Evolutionary conservation across 2,797 vertebrate species (phyloP).

Genomic region (Parauchenoglanis punctatus): DNA sequence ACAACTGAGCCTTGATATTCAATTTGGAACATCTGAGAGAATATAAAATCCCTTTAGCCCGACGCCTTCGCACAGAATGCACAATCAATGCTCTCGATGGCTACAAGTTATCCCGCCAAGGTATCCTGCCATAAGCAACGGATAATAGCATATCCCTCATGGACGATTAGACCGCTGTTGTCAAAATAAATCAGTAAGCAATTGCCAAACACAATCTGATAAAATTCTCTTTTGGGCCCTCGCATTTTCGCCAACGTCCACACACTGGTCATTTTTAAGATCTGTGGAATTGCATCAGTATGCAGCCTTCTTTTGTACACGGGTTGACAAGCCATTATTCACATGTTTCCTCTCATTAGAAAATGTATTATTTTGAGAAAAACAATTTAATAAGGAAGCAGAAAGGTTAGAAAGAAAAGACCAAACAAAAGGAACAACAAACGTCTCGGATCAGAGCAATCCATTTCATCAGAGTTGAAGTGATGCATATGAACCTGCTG

Average conservation of each 20-base stretch:
- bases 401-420: background rate
- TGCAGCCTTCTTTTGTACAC: background rate
- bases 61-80: conserved; percentile 40
- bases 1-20: conserved; percentile 51
- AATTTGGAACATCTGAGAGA: conserved; percentile 49
- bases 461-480: background rate
- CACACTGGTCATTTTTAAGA: background rate
- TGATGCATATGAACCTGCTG: background rate
- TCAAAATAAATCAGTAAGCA: conserved; percentile 18
- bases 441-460: background rate
- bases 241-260: background rate
- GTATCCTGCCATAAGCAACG: conserved; percentile 8
- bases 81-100: conserved; percentile 40
- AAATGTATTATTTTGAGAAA: background rate
- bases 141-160: conserved; percentile 12
- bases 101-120: background rate
- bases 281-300: background rate
- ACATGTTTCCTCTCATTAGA: background rate
- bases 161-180: conserved; percentile 11
- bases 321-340: background rate
- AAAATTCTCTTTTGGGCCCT: background rate
- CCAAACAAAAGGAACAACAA: background rate
- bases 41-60: conserved; percentile 49
- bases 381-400: background rate
- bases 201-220: background rate